phyloP scores from a whole-genome alignment of 2,888 invertebrate genomes.

The Furcula furcula region DNA sequence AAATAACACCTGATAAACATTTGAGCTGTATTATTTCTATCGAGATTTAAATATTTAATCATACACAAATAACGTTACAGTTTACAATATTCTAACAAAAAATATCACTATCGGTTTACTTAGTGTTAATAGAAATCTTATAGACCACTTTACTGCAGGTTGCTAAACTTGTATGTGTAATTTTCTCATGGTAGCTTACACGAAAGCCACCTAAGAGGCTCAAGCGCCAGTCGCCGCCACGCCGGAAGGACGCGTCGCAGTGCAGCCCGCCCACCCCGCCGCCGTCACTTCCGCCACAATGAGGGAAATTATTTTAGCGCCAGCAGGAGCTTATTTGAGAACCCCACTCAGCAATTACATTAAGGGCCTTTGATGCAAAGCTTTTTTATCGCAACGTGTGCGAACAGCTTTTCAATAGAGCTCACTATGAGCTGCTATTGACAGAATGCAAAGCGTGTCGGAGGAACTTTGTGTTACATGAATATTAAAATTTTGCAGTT shows the following conservation, averaged over 20 bases:
- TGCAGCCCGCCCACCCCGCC: constrained; percentile 45
- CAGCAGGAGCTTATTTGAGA: constrained; percentile 39
- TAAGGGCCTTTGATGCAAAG: constrained; percentile 43
- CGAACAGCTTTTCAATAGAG: constrained; percentile 34
- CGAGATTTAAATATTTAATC: no score
- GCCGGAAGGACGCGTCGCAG: constrained; percentile 55
- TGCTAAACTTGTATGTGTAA: constrained; percentile 42
- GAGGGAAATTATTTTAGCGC: constrained; percentile 57
- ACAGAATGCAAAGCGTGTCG: constrained; percentile 20
- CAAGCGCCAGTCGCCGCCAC: constrained; percentile 32
- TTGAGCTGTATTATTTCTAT: no score
- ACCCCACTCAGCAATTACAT: constrained; percentile 49
- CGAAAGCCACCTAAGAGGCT: constrained; percentile 47
- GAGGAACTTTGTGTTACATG: constrained; percentile 4
- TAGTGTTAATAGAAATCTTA: no score
- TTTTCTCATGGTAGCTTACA: constrained; percentile 41
- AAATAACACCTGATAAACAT: no score
- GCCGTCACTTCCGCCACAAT: constrained; percentile 51
- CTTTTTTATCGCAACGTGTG: constrained; percentile 38
- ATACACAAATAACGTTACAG: no score
- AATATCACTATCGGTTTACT: no score
- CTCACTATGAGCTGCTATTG: constrained; percentile 24
- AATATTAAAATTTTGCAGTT: constrained; percentile 6
- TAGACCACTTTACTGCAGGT: constrained; percentile 19
- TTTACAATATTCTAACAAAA: no score